Conservation (phyloP, 23 tunicate genomes). For the Botrylloides violaceus region DNA sequence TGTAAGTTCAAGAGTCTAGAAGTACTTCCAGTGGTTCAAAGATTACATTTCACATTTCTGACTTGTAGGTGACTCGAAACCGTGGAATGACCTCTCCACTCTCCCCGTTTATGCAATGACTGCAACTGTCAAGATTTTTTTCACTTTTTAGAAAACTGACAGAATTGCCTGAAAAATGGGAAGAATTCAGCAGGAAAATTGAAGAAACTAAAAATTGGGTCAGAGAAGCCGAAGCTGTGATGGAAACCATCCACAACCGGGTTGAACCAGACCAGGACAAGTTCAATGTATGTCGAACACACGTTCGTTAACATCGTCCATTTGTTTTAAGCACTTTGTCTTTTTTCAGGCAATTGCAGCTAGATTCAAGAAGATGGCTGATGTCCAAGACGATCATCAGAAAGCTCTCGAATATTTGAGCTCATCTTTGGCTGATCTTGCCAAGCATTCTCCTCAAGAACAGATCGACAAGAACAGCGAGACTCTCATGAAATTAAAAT, state of each 20-base stretch:
- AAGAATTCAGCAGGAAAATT: constrained; percentile 32
- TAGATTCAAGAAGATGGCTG: constrained; percentile 26
- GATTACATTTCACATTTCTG: too few species aligned
- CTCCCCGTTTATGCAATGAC: too few species aligned
- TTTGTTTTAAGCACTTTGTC: too few species aligned
- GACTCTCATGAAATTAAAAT: constrained; percentile 31
- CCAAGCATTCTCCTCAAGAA: constrained; percentile 35
- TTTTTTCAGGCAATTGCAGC: constrained; percentile 23
- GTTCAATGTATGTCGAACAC: constrained; percentile 56
- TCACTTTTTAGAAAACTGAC: constrained; percentile 51
- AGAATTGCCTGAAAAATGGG: constrained; percentile 51
- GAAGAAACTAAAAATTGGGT: constrained; percentile 45
- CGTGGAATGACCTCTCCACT: too few species aligned
- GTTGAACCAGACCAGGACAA: constrained; percentile 45
- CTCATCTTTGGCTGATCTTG: constrained; percentile 19
- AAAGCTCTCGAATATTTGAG: constrained; percentile 61
- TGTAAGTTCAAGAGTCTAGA: too few species aligned
- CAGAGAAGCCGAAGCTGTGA: constrained; percentile 39
- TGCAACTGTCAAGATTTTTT: background rate
- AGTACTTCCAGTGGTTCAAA: too few species aligned
- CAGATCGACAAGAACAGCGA: constrained; percentile 28
- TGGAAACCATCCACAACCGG: constrained; percentile 67
- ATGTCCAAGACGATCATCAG: constrained; percentile 40
- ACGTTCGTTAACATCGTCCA: too few species aligned
- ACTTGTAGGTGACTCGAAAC: too few species aligned